Evolutionary conservation across 2,888 invertebrate genomes (phyloP).

Genomic region (Limnephilus lunatus): DNA sequence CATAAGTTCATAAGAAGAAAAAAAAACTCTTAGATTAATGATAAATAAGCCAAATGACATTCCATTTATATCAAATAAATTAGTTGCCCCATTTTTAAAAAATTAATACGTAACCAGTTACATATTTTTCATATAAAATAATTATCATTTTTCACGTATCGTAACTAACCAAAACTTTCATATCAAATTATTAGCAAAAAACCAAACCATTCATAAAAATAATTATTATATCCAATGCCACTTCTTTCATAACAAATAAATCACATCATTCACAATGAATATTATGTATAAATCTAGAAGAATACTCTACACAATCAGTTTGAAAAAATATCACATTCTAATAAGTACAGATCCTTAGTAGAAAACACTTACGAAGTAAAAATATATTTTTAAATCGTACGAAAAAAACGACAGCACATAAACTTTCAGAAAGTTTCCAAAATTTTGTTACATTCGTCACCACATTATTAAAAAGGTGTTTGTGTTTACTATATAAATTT

Average conservation of each 20-base stretch:
- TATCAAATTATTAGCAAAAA: background rate
- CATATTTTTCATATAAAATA: background rate
- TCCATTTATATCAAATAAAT: background rate
- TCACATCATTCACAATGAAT: background rate
- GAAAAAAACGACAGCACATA: background rate
- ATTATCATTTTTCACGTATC: background rate
- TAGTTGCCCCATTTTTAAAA: background rate
- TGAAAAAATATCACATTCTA: constrained; percentile 43
- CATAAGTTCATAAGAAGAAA: background rate
- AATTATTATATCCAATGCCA: too few species aligned
- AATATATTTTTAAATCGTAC: background rate
- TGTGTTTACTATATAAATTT: background rate
- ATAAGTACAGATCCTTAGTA: constrained; percentile 13
- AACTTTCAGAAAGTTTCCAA: background rate
- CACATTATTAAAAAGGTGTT: background rate
- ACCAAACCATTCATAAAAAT: background rate
- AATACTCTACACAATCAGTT: background rate
- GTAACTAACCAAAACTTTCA: background rate
- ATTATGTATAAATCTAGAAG: background rate
- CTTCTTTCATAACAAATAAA: background rate
- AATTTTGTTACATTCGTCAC: background rate
- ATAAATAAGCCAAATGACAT: background rate
- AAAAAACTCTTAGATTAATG: background rate
- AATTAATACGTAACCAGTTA: background rate
- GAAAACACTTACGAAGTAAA: background rate